phyloP scores from a whole-genome alignment of 2,888 invertebrate species.

The Caradrina clavipalpis region DNA sequence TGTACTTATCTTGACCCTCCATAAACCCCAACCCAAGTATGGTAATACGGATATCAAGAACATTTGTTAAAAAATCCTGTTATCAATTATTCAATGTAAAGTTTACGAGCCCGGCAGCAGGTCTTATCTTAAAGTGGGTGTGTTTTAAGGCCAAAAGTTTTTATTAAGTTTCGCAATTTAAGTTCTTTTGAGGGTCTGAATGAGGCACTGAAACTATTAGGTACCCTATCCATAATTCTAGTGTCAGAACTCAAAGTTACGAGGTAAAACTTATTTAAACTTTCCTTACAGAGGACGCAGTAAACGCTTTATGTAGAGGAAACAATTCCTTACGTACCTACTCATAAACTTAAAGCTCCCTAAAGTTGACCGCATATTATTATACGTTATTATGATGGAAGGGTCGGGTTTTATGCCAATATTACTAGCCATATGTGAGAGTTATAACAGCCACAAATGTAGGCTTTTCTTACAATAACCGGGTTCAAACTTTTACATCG shows the following conservation, averaged over 20 bases:
- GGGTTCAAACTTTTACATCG: conserved; percentile 68
- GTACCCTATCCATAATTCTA: conserved; percentile 1
- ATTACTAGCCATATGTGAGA: conserved; percentile 75
- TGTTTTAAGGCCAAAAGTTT: conserved; percentile 6
- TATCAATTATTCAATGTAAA: conserved; percentile 26
- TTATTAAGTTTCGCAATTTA: conserved; percentile 1
- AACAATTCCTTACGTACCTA: conserved; percentile 65
- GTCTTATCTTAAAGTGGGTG: background rate
- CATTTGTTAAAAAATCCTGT: conserved; percentile 22
- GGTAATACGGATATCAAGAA: conserved; percentile 38
- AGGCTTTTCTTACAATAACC: conserved; percentile 65
- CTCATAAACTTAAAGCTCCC: conserved; percentile 67
- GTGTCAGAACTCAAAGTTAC: conserved; percentile 1
- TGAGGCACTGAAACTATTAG: conserved; percentile 4
- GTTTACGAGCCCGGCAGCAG: background rate
- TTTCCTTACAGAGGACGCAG: conserved; percentile 28
- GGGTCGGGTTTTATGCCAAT: conserved; percentile 74
- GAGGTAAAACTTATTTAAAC: conserved; percentile 21
- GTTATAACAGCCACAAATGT: conserved; percentile 69
- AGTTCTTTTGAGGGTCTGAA: background rate
- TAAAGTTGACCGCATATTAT: conserved; percentile 76
- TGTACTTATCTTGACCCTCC: conserved; percentile 53
- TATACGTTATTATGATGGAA: conserved; percentile 73
- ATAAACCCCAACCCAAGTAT: conserved; percentile 43
- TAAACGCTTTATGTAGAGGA: conserved; percentile 46